A percentile compares a stretch with the other conserved stretches of the same genome.
These are phyloP conservation scores for Napeogenes sylphis DNA, from an alignment of 2,888 invertebrate genomes.

Conservation along the genomic window DNA sequence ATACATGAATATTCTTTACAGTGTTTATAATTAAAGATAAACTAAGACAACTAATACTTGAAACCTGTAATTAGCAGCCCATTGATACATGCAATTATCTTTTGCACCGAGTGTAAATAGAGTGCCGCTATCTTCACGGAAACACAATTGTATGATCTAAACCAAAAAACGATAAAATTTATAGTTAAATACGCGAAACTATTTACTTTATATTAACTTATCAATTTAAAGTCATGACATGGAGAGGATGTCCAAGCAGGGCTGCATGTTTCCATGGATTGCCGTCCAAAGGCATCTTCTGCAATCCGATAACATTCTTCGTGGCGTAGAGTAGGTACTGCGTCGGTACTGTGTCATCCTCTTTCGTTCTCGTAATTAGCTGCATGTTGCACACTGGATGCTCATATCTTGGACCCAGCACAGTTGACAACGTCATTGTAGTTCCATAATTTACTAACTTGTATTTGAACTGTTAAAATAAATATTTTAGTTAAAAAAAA, in stretches of 20 bases:
- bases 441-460: slow-evolving; percentile 81
- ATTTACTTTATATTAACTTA: neutral
- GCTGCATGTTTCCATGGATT: slow-evolving; percentile 83
- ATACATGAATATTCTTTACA: too few relatives aligned
- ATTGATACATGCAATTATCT: slow-evolving; percentile 57
- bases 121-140: slow-evolving; percentile 51
- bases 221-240: slow-evolving; percentile 57
- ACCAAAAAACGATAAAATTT: slow-evolving; percentile 16
- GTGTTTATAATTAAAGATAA: too few relatives aligned
- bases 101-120: slow-evolving; percentile 61
- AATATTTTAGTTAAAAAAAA: neutral
- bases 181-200: neutral
- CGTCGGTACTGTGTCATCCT: slow-evolving; percentile 29
- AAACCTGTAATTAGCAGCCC: slow-evolving; percentile 61
- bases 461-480: slow-evolving; percentile 78
- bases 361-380: slow-evolving; percentile 50
- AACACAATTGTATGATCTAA: slow-evolving; percentile 52
- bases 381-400: slow-evolving; percentile 74
- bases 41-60: neutral
- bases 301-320: slow-evolving; percentile 81
- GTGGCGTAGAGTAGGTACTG: slow-evolving; percentile 81
- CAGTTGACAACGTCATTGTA: slow-evolving; percentile 81
- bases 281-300: slow-evolving; percentile 83
- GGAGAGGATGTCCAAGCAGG: slow-evolving; percentile 80
- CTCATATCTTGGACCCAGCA: slow-evolving; percentile 83